Evolutionary conservation across 2,797 vertebrate genomes (phyloP), one percentile per base, ranked within the genome.

Genomic region (Champsocephalus esox): DNA sequence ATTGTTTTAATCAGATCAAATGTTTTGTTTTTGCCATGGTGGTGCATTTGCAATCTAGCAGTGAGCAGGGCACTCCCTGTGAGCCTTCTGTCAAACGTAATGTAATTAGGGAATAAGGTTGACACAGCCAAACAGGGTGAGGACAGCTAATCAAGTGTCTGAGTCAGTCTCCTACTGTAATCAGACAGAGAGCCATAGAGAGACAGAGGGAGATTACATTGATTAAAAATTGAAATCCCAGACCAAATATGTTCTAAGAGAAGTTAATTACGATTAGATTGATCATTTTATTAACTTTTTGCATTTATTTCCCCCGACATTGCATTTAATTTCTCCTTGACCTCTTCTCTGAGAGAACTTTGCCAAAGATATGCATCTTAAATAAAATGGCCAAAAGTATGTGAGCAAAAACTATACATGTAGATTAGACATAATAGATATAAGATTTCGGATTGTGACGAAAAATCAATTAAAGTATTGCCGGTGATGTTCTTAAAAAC

Each of bases 261-360:
- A 88, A 89, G 82, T 88, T 91, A 90, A 93, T 93, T 86, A 89
- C 79, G 87, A 76, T 75, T 67, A 86, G 86, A 88, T 83, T 73
- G 64, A 87, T 91, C n/a, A 69, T 80, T 84, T 81, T 83, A 70
- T 88, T 86, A 21, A 62, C 63, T 77, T 77, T 55, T 66, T 43
- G 57, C 51, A 67, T 75, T 87, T 38, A 84, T 88, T 79, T 86
- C 73, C 83, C 78, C 38, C 24, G 68, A 72, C 79, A 72, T 68
- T 51, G 28, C 51, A n/a, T 57, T 16, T 12, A 9, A 56, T 66
- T 38, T 71, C 41, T 41, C 49, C 50, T 66, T 83, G 66, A 74
- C 64, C 71, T 68, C 28, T 45, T 57, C 51, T 19, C 1, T 41
- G 44, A 50, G 38, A 7, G 28, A 69, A 80, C 51, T 74, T 57